Percentiles rank a stretch among this genome's conserved stretches.
Evolutionary conservation across 2,797 vertebrate genomes (phyloP).

Genomic region (Decapterus maruadsi): DNA sequence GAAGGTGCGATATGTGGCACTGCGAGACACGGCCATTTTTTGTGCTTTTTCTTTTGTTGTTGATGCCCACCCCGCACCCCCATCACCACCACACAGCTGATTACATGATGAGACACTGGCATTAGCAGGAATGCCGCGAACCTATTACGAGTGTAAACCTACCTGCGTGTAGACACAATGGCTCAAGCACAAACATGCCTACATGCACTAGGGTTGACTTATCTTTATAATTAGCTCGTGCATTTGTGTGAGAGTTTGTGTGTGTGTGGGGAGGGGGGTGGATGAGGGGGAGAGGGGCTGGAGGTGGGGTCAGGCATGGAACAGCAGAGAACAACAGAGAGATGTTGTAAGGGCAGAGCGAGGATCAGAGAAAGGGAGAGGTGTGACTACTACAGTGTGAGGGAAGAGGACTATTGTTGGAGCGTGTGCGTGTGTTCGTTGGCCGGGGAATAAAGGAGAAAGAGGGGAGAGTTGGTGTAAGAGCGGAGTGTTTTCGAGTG

Average conservation of each 20-base stretch:
- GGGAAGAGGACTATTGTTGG: constrained; percentile 60
- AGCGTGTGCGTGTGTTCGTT: constrained; percentile 49
- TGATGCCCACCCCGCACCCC: not conserved
- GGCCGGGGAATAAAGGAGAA: constrained; percentile 52
- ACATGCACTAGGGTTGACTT: constrained; percentile 13
- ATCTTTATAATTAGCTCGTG: constrained; percentile 49
- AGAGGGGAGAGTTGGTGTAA: constrained; percentile 41
- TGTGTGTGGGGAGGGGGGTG: too few relatives aligned
- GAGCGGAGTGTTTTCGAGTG: constrained; percentile 46
- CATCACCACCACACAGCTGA: not conserved
- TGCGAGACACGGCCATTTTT: constrained; percentile 7
- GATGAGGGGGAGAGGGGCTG: not conserved
- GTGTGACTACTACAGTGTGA: constrained; percentile 44
- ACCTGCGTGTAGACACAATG: constrained; percentile 15
- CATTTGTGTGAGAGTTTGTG: too few relatives aligned
- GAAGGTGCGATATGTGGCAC: constrained; percentile 55
- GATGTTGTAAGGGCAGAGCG: constrained; percentile 35
- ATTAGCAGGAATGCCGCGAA: not conserved
- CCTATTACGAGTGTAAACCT: constrained; percentile 9
- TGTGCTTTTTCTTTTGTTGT: constrained; percentile 6
- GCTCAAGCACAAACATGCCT: constrained; percentile 33
- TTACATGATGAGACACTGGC: constrained; percentile 9
- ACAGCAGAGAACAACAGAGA: constrained; percentile 15
- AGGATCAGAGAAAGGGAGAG: constrained; percentile 40
- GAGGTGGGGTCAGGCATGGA: constrained; percentile 27